phyloP scores from a whole-genome alignment of 1,140 invertebrate species.

The Drosophila persimilis region DNA sequence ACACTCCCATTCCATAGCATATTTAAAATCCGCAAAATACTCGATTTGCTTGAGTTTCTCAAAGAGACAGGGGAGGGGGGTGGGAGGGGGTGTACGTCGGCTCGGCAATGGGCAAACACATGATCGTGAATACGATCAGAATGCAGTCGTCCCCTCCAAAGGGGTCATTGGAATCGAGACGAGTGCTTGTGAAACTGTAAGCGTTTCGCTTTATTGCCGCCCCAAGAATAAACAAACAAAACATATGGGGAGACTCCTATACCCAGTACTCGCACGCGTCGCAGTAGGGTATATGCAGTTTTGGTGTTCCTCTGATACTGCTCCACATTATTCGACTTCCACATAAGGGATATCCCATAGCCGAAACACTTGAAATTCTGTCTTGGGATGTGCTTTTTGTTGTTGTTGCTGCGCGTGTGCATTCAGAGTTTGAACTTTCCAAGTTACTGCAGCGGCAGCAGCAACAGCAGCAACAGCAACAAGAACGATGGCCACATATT shows the following conservation, averaged over 20 bases:
- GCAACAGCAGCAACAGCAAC: slow-evolving; percentile 21
- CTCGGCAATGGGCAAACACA: slow-evolving; percentile 35
- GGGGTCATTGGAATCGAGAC: slow-evolving; percentile 43
- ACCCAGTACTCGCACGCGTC: no score
- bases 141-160: slow-evolving; percentile 24
- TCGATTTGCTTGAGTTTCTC: slow-evolving; percentile 1
- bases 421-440: slow-evolving; percentile 41
- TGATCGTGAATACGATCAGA: slow-evolving; percentile 32
- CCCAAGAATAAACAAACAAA: slow-evolving; percentile 47
- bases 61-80: not conserved
- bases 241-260: not conserved
- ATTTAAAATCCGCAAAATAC: slow-evolving; percentile 54
- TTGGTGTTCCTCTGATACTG: not conserved
- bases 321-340: no score
- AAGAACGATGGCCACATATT: slow-evolving; percentile 40
- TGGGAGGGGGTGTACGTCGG: no score
- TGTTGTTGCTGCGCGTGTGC: slow-evolving; percentile 27
- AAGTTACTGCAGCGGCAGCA: slow-evolving; percentile 16
- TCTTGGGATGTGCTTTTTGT: slow-evolving; percentile 13
- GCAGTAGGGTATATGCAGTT: no score
- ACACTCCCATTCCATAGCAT: slow-evolving; percentile 11
- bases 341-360: no score
- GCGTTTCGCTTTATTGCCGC: slow-evolving; percentile 11
- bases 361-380: no score
- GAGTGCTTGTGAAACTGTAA: slow-evolving; percentile 42